Evolutionary conservation across 2,797 vertebrate genomes (phyloP).

Genomic region (Chelonia mydas): DNA sequence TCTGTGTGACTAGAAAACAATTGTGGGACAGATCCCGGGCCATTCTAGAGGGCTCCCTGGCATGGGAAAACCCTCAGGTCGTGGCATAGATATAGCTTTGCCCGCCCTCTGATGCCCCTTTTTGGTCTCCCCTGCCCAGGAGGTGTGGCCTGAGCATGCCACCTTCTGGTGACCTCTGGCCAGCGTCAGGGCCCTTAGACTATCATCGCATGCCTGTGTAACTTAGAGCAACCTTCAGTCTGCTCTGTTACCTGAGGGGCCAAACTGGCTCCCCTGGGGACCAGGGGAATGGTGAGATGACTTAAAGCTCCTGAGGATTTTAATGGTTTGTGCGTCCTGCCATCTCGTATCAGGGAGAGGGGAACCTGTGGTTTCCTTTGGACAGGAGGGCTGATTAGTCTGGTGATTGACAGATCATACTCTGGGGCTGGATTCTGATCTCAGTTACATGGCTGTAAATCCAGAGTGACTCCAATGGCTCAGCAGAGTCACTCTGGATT

Average conservation of each 20-base stretch:
- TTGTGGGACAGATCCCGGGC: background rate
- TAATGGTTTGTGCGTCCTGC: background rate
- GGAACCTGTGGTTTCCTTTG: background rate
- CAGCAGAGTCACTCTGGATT: background rate
- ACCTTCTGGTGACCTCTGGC: background rate
- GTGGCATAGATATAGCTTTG: background rate
- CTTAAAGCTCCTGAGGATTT: background rate
- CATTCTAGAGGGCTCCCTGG: background rate
- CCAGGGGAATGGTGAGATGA: background rate
- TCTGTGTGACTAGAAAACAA: background rate
- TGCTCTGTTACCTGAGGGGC: background rate
- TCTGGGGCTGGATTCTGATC: background rate
- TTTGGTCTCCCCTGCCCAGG: background rate
- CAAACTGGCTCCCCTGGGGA: background rate
- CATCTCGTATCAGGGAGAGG: background rate
- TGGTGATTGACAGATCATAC: background rate
- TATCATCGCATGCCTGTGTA: fast-evolving
- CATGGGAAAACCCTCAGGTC: background rate
- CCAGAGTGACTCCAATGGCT: background rate
- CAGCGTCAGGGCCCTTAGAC: background rate
- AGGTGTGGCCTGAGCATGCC: background rate
- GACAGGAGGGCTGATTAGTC: background rate
- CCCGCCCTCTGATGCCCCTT: background rate
- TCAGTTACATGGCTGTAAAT: background rate
- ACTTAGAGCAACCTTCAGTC: background rate